Percentiles rank a stretch among this genome's conserved stretches.
These are phyloP conservation scores for Excalfactoria chinensis DNA, from an alignment of 2,113 vertebrate genomes.

Conservation along the genomic window DNA sequence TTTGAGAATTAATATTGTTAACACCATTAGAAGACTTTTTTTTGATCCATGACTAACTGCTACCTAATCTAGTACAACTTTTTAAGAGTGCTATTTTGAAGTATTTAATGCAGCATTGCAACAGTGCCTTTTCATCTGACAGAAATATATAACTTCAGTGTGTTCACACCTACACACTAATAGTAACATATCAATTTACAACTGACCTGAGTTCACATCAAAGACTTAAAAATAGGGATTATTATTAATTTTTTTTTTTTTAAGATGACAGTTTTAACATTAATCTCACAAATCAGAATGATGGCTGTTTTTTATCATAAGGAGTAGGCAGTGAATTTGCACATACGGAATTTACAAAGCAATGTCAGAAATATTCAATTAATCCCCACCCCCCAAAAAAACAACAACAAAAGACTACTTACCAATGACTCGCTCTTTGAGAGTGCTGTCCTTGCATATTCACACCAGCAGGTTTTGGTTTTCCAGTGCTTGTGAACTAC, in stretches of 20 bases:
- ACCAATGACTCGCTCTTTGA: slow-evolving; percentile 50
- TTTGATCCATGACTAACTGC: background rate
- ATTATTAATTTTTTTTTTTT: background rate
- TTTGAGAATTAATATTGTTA: background rate
- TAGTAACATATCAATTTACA: background rate
- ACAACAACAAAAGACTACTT: background rate
- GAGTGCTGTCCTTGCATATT: slow-evolving; percentile 73
- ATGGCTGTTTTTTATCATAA: background rate
- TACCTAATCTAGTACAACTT: background rate
- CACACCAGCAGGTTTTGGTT: slow-evolving; percentile 60
- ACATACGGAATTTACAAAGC: background rate
- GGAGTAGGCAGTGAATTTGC: background rate
- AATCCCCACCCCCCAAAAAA: background rate
- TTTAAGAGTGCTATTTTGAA: background rate
- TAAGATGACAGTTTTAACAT: background rate
- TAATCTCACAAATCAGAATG: background rate
- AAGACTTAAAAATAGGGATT: background rate
- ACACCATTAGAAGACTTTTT: background rate
- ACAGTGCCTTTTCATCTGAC: background rate
- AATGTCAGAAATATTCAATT: background rate
- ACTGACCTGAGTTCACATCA: background rate
- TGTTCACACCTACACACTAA: background rate
- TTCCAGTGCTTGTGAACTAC: slow-evolving; percentile 61
- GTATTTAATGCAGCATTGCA: background rate
- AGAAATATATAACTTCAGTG: background rate